Conservation (phyloP, 2,113 vertebrate species). For the Shinisaurus crocodilurus region DNA sequence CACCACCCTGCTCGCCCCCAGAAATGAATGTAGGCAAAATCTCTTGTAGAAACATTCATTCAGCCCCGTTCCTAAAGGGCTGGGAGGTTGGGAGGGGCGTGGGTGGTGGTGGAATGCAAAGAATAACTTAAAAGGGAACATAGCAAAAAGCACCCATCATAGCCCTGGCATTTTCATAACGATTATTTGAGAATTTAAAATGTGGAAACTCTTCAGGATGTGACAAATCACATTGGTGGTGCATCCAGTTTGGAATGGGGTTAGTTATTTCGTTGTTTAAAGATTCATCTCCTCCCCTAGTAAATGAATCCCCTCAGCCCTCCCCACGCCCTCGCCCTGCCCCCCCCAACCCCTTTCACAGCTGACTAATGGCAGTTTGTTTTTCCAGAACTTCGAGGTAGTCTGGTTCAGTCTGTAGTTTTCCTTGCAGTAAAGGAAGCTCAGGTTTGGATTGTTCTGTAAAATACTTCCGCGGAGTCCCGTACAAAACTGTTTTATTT, state of each 20-base stretch:
- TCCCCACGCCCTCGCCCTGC: slow-evolving; percentile 30
- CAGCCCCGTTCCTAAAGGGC: slow-evolving; percentile 51
- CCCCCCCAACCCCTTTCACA: slow-evolving; percentile 52
- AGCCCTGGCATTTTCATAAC: slow-evolving; percentile 41
- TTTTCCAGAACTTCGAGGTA: slow-evolving; percentile 99
- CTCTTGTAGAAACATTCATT: slow-evolving; percentile 67
- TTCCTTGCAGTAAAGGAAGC: slow-evolving; percentile 91
- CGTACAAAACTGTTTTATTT: slow-evolving; percentile 95
- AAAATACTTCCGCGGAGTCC: slow-evolving; percentile 95
- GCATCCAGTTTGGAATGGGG: slow-evolving; percentile 54
- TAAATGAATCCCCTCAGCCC: slow-evolving; percentile 33
- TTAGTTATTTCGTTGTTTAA: slow-evolving; percentile 24
- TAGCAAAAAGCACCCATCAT: slow-evolving; percentile 51
- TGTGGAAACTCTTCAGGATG: slow-evolving; percentile 49
- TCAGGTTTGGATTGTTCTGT: slow-evolving; percentile 88
- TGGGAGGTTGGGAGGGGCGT: neutral
- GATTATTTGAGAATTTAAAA: slow-evolving; percentile 41
- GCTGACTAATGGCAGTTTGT: slow-evolving; percentile 96
- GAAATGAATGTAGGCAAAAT: slow-evolving; percentile 52
- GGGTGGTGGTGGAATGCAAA: slow-evolving; percentile 47
- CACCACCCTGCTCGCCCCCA: slow-evolving; percentile 31
- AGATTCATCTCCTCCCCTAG: slow-evolving; percentile 22
- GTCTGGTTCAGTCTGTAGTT: slow-evolving; percentile 95
- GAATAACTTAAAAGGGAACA: slow-evolving; percentile 72
- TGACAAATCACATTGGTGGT: slow-evolving; percentile 38